phyloP scores from a whole-genome alignment of 1,140 invertebrate genomes.

The Bombus confusus region DNA sequence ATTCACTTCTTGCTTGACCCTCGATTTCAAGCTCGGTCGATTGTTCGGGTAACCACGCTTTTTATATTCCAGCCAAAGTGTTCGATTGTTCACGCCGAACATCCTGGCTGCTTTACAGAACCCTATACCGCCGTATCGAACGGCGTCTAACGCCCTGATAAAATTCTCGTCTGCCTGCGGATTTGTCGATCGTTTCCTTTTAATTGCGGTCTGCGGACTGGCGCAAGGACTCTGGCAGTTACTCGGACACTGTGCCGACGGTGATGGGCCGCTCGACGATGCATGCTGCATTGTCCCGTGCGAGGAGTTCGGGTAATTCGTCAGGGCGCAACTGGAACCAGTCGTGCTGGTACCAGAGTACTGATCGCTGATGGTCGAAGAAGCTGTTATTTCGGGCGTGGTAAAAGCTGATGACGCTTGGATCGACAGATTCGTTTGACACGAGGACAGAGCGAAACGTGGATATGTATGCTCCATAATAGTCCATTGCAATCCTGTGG shows the following conservation, averaged over 20 bases:
- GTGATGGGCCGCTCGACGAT: conserved; percentile 66
- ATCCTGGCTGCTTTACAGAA: conserved; percentile 92
- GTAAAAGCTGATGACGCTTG: conserved; percentile 78
- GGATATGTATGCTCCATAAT: conserved; percentile 87
- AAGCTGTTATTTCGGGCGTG: conserved; percentile 80
- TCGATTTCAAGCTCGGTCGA: conserved; percentile 87
- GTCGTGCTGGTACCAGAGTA: conserved; percentile 74
- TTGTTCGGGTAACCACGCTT: conserved; percentile 91
- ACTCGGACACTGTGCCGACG: conserved; percentile 75
- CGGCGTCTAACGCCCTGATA: conserved; percentile 89
- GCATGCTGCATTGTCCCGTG: conserved; percentile 71
- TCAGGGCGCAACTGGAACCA: conserved; percentile 74
- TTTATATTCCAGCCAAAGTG: conserved; percentile 92
- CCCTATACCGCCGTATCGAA: conserved; percentile 90
- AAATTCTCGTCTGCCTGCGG: conserved; percentile 91
- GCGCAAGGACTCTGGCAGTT: conserved; percentile 78
- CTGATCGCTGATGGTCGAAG: conserved; percentile 77
- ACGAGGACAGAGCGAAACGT: conserved; percentile 85
- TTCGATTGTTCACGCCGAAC: conserved; percentile 92
- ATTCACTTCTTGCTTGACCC: conserved; percentile 85
- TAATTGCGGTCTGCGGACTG: conserved; percentile 79
- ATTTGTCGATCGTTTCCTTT: conserved; percentile 86
- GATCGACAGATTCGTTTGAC: conserved; percentile 84
- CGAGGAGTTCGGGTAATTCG: conserved; percentile 75
- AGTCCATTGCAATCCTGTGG: conserved; percentile 88